Percentiles rank a stretch among this genome's conserved stretches.
Evolutionary conservation across 2,113 vertebrate species (phyloP).

Genomic region (Procapra przewalskii): DNA sequence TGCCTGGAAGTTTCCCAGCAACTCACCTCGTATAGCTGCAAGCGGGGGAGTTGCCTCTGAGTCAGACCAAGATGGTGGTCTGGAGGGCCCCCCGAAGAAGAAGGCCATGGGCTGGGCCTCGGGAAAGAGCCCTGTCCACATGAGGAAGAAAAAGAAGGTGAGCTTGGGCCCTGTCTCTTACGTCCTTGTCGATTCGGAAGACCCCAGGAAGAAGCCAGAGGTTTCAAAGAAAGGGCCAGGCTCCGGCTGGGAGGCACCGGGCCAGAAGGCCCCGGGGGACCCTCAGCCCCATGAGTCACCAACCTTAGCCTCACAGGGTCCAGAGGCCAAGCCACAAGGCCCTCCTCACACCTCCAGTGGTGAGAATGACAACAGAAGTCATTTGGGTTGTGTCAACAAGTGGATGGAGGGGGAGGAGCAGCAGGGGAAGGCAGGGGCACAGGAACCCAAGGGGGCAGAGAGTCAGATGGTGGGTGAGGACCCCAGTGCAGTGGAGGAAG

Average conservation of each 20-base stretch:
- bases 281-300: accelerated
- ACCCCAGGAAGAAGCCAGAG: background rate
- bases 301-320: background rate
- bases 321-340: background rate
- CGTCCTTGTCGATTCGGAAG: background rate
- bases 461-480: background rate
- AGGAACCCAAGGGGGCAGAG: background rate
- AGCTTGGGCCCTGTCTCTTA: conserved; percentile 25
- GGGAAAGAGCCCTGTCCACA: background rate
- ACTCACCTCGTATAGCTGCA: background rate
- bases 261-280: background rate
- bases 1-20: background rate
- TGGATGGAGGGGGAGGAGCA: background rate
- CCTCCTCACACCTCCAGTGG: background rate
- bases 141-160: conserved; percentile 53
- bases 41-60: background rate
- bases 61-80: background rate
- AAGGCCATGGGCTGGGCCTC: background rate
- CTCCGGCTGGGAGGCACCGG: accelerated
- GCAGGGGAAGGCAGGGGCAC: background rate
- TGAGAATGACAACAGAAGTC: background rate
- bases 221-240: background rate
- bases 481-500: background rate
- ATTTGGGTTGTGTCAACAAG: background rate
- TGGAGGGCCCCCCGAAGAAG: background rate